Percentiles rank a stretch among this genome's conserved stretches.
Conservation (phyloP, 1,140 invertebrate genomes). For the Lepeophtheirus salmonis region DNA sequence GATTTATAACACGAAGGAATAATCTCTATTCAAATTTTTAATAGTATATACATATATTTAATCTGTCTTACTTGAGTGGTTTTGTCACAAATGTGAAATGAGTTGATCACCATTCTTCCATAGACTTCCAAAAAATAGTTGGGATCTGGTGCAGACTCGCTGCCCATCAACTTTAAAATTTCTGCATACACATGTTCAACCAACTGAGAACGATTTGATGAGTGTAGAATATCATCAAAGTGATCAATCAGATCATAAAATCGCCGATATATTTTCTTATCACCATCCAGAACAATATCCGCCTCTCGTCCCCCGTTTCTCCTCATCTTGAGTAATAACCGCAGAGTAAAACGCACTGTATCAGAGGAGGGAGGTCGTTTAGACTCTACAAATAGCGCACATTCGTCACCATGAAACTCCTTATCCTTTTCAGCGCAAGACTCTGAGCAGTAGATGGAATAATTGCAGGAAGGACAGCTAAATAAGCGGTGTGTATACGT, state of each 20-base stretch:
- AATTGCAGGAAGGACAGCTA: slow-evolving; percentile 7
- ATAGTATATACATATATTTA: no score
- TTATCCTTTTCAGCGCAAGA: slow-evolving; percentile 1
- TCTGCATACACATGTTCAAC: slow-evolving; percentile 1
- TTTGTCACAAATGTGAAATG: slow-evolving; percentile 3
- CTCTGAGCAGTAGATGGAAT: slow-evolving; percentile 2
- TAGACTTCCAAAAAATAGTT: slow-evolving; percentile 12
- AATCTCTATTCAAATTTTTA: no score
- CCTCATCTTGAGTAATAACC: slow-evolving; percentile 9
- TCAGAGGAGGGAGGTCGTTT: slow-evolving; percentile 1
- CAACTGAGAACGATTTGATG: neutral
- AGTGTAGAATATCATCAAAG: slow-evolving; percentile 1
- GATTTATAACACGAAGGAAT: no score
- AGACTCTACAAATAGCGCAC: neutral
- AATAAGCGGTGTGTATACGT: neutral
- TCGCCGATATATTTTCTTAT: neutral
- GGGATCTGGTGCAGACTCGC: neutral
- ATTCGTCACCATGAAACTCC: slow-evolving; percentile 2
- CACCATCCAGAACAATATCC: slow-evolving; percentile 4
- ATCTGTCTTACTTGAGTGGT: neutral
- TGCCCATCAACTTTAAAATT: neutral
- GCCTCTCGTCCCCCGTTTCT: neutral
- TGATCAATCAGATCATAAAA: slow-evolving; percentile 11
- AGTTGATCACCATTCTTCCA: slow-evolving; percentile 15
- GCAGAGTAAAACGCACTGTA: slow-evolving; percentile 3